These are phyloP conservation scores for Lepus townsendii DNA, from an alignment of 2,797 vertebrate genomes.

Conservation along the genomic window DNA sequence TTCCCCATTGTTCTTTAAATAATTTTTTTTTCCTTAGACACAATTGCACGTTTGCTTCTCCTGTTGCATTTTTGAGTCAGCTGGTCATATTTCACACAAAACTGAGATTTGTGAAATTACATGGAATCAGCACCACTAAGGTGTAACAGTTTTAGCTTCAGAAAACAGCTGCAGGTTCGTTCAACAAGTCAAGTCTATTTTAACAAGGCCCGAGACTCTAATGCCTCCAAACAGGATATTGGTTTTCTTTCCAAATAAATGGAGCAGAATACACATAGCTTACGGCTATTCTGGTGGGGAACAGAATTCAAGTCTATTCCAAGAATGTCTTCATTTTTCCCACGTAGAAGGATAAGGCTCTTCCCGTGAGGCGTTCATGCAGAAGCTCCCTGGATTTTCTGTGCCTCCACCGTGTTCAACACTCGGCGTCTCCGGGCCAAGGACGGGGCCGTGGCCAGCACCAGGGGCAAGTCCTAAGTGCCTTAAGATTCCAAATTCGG, in stretches of 20 bases:
- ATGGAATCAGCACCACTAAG: background rate
- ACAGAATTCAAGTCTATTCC: background rate
- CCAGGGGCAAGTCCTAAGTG: too few species aligned
- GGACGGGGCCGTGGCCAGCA: too few species aligned
- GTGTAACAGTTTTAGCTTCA: constrained; percentile 3
- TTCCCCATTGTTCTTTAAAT: background rate
- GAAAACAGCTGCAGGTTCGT: constrained; percentile 22
- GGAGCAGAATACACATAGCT: too few species aligned
- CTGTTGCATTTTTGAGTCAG: background rate
- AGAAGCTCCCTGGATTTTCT: background rate
- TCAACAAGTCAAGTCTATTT: constrained; percentile 6
- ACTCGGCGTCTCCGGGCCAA: too few species aligned
- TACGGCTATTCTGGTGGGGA: background rate
- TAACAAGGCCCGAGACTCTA: background rate
- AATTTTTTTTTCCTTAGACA: background rate
- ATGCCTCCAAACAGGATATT: background rate
- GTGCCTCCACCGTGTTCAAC: background rate
- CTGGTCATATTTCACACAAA: constrained; percentile 28
- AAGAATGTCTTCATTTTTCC: background rate
- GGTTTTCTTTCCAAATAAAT: constrained; percentile 50
- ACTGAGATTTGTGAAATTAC: background rate
- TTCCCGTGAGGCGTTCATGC: background rate
- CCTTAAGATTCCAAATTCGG: constrained; percentile 4
- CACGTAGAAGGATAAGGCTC: background rate
- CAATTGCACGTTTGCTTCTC: background rate